Conservation (phyloP, 53 echinoderm and acorn worm genomes). For the Temnopleurus reevesii region DNA sequence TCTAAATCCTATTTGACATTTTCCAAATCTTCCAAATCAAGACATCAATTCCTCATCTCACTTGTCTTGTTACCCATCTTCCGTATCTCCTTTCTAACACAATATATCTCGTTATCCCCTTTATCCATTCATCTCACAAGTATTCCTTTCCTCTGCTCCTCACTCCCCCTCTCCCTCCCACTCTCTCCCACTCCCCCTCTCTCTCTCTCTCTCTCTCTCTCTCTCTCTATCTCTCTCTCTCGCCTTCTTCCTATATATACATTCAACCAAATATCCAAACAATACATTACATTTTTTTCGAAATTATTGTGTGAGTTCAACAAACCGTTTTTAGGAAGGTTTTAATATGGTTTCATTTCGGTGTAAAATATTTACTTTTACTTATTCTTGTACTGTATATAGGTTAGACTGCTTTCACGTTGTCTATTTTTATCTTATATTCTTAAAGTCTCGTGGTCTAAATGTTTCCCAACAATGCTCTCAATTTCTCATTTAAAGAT, state of each 20-base stretch:
- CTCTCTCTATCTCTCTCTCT: background rate
- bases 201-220: background rate
- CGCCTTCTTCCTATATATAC: background rate
- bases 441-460: too few species aligned
- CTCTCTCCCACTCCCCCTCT: background rate
- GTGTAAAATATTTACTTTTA: too few species aligned
- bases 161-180: background rate
- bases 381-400: too few species aligned
- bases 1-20: constrained; percentile 35
- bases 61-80: background rate
- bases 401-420: too few species aligned
- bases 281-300: too few species aligned
- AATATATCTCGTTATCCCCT: background rate
- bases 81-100: background rate
- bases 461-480: too few species aligned
- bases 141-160: background rate
- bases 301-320: too few species aligned
- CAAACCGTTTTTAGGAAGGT: too few species aligned
- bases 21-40: constrained; percentile 21
- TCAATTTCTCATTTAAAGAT: too few species aligned
- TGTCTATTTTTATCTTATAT: too few species aligned
- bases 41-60: constrained; percentile 18
- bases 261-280: too few species aligned
- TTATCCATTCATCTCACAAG: background rate
- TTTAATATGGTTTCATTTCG: too few species aligned